These are phyloP conservation scores for Amphibalanus amphitrite DNA, from an alignment of 1,140 invertebrate species.

Conservation along the genomic window DNA sequence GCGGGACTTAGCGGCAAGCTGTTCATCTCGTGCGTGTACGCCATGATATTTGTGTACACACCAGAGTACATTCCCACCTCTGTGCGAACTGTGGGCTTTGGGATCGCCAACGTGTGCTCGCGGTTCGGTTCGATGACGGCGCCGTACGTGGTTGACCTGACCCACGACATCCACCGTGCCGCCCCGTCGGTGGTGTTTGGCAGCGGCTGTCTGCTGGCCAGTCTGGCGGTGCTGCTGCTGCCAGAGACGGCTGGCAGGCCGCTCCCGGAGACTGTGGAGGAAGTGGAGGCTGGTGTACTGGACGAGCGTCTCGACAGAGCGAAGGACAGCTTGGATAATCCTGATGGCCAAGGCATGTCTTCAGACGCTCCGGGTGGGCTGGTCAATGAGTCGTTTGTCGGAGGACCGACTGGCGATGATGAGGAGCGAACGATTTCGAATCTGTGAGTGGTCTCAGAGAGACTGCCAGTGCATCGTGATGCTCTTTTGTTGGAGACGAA, in stretches of 20 bases:
- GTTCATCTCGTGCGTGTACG: slow-evolving; percentile 26
- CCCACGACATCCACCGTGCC: slow-evolving; percentile 12
- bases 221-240: slow-evolving; percentile 21
- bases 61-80: slow-evolving; percentile 33
- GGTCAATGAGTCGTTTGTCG: no score
- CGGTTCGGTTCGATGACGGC: slow-evolving; percentile 30
- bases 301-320: no score
- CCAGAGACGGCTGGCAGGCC: slow-evolving; percentile 23
- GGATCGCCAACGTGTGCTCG: slow-evolving; percentile 26
- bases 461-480: no score
- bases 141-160: slow-evolving; percentile 22
- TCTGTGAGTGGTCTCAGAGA: no score
- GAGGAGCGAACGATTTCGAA: no score
- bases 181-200: slow-evolving; percentile 23
- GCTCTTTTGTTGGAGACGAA: no score
- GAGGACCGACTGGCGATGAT: no score
- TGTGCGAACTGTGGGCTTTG: slow-evolving; percentile 28
- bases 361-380: no score
- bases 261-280: slow-evolving; percentile 23
- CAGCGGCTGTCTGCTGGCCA: slow-evolving; percentile 19
- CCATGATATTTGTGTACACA: slow-evolving; percentile 27
- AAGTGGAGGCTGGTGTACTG: slow-evolving; percentile 17
- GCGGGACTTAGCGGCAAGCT: slow-evolving; percentile 28
- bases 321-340: no score
- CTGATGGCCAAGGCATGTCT: no score